A percentile compares a stretch with the other conserved stretches of the same genome.
Conservation (phyloP, 2,888 invertebrate genomes). For the Uloborus plumipes region DNA sequence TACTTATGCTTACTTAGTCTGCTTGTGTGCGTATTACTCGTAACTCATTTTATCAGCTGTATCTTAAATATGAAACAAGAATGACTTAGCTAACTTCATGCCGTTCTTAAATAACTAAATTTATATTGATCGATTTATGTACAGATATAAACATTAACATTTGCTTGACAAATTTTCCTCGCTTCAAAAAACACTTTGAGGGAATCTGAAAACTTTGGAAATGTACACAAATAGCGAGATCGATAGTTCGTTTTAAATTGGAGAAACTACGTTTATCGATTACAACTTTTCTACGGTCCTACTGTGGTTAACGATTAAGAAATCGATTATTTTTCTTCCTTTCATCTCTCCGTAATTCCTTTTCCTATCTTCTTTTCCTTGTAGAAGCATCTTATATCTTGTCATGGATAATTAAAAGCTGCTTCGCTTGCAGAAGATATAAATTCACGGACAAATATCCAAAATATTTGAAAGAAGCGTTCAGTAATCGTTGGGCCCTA, state of each 20-base stretch:
- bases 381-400: slow-evolving; percentile 23
- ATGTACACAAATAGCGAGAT: slow-evolving; percentile 18
- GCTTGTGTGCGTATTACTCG: too few species aligned
- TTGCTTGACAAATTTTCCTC: too few species aligned
- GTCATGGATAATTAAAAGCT: slow-evolving; percentile 38
- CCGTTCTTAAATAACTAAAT: too few species aligned
- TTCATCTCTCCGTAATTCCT: background rate
- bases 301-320: slow-evolving; percentile 46
- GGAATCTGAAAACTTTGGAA: too few species aligned
- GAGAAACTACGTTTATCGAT: slow-evolving; percentile 35
- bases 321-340: slow-evolving; percentile 27
- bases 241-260: slow-evolving; percentile 43
- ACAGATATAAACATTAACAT: too few species aligned
- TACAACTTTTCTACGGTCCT: background rate
- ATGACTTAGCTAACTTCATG: too few species aligned
- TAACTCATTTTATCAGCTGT: too few species aligned
- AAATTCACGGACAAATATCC: slow-evolving; percentile 10
- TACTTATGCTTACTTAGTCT: too few species aligned
- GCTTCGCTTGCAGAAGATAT: slow-evolving; percentile 37
- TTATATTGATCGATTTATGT: too few species aligned
- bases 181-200: too few species aligned
- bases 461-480: background rate
- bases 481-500: too few species aligned
- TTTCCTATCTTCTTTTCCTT: slow-evolving; percentile 8
- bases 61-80: too few species aligned